Conservation (phyloP, 2,888 invertebrate species). For the Hirtodrosophila trivittata region DNA sequence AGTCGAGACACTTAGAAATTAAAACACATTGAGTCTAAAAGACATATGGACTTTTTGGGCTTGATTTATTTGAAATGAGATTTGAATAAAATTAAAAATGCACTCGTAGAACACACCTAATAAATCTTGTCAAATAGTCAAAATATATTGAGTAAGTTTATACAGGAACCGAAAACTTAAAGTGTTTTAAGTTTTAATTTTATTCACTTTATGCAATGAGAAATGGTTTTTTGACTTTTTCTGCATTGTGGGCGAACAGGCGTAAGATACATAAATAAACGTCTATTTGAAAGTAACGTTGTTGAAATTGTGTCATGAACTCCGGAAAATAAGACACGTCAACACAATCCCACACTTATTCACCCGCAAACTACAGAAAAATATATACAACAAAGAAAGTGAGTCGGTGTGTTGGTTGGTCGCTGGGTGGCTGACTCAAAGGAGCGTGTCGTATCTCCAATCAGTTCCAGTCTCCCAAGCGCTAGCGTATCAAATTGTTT, state of each 20-base stretch:
- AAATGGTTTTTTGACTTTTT: constrained; percentile 24
- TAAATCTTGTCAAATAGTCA: too few species aligned
- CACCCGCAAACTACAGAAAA: background rate
- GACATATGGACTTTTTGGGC: too few species aligned
- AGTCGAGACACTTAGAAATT: too few species aligned
- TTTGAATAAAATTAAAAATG: too few species aligned
- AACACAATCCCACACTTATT: constrained; percentile 42
- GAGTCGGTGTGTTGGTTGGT: constrained; percentile 23
- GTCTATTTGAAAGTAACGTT: constrained; percentile 60
- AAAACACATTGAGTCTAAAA: too few species aligned
- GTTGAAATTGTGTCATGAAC: constrained; percentile 79
- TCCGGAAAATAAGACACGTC: constrained; percentile 61
- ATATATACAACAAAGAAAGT: constrained; percentile 41
- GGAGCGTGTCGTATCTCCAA: constrained; percentile 82
- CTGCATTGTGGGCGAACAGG: background rate
- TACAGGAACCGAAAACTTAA: background rate
- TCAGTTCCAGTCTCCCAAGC: constrained; percentile 69
- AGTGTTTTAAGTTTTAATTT: constrained; percentile 17
- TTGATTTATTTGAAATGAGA: too few species aligned
- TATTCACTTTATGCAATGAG: constrained; percentile 27
- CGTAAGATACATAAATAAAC: constrained; percentile 54
- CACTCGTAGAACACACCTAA: too few species aligned
- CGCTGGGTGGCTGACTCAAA: constrained; percentile 57
- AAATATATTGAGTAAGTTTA: too few species aligned
- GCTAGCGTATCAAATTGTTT: constrained; percentile 63